Evolutionary conservation across 2,888 invertebrate species (phyloP), one percentile per base, ranked within the genome.

Genomic region (Chouioia cunea): DNA sequence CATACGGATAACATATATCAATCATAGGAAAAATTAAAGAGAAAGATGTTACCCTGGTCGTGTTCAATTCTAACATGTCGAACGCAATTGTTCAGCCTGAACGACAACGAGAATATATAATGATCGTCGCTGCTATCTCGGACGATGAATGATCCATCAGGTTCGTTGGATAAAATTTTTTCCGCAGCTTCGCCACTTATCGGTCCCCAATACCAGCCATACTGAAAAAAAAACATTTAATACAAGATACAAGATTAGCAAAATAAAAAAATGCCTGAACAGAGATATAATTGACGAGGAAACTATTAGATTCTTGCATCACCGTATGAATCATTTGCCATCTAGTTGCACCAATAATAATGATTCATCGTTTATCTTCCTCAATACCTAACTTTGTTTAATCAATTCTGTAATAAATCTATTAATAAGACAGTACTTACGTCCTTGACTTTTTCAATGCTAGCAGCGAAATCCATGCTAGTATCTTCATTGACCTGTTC

Each of bases 191-290:
- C 95, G 65, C 95, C 94, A 23, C 95, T 94, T 80, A 97, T 90
- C 46, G 96, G 96, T 73, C 97, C 97, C 97, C 97, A 97, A 84
- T 97, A 97, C 97, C 97, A 97, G 53, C 96, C 96, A 84, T 94
- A 96, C 95, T 96, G 84, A 76, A 71, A 66, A 20, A 16, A 48
- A 57, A 52, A 6, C 3, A 46, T 58, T 23, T 27, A 22, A 12
- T 53, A 36, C 2, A 48, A 48, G 18, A 6, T 46, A 44, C 22
- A 14, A 14, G 18, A 14, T 59, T 14, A 54, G 22, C 27, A n/a
- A 57, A 53, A 53, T 53, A 16, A 36, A 22, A 43, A 48, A 20
- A 70, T 48, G 10, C 48, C 6, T 22, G 10, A 65, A 48, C 43
- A 44, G 58, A n/a, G 58, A 52, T 60, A 70, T 12, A 12, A 36